Percentiles rank a stretch among this genome's conserved stretches.
Conservation (phyloP, 2,797 vertebrate species). For the Malurus splendens region DNA sequence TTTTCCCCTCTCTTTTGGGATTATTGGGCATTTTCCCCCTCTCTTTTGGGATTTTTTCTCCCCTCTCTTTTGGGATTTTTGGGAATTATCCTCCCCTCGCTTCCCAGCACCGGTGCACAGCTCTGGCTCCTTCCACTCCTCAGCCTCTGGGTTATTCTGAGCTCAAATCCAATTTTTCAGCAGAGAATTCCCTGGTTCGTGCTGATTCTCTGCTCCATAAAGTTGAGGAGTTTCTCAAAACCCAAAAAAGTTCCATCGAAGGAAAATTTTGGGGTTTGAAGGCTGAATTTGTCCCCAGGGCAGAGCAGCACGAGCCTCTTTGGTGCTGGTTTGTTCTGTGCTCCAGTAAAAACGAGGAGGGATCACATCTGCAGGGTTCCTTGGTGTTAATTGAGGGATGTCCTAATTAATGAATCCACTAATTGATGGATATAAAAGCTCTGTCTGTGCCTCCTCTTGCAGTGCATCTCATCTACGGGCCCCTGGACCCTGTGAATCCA, state of each 20-base stretch:
- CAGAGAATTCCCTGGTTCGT: neutral
- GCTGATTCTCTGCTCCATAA: neutral
- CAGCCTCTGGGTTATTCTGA: fast-evolving
- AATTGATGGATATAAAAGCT: neutral
- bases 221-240: neutral
- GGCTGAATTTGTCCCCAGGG: neutral
- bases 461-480: slow-evolving; percentile 97
- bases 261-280: neutral
- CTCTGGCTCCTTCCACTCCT: neutral
- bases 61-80: neutral
- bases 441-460: slow-evolving; percentile 29
- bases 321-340: neutral
- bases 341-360: neutral
- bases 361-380: fast-evolving
- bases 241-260: neutral
- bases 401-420: neutral
- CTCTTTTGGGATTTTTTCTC: no score
- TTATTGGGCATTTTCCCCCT: no score
- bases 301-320: neutral
- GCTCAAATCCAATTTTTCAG: neutral
- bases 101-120: no score
- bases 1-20: fast-evolving
- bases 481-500: slow-evolving; percentile 91
- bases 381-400: neutral
- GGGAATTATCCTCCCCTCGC: no score